Evolutionary conservation across 35 echinoderm and acorn worm genomes (phyloP).

Genomic region (Amphiura filiformis): DNA sequence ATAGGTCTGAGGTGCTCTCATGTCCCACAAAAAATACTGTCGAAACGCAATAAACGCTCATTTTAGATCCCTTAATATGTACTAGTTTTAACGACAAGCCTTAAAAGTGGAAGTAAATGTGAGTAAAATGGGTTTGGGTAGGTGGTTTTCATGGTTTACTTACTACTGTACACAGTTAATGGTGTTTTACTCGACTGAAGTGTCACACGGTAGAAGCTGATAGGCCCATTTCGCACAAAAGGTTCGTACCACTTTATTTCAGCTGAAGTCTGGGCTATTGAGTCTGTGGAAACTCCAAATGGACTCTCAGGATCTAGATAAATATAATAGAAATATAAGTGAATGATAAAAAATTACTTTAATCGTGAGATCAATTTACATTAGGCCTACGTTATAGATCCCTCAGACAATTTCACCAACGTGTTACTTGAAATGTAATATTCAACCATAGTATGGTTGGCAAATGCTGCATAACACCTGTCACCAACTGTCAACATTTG

Average conservation of each 20-base stretch:
- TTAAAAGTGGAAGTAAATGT: no score
- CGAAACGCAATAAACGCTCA: no score
- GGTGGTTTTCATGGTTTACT: no score
- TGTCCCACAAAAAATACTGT: no score
- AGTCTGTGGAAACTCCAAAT: neutral
- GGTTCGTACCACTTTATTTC: neutral
- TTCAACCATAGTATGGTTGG: neutral
- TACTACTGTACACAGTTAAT: no score
- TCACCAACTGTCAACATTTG: no score
- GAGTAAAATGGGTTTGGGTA: no score
- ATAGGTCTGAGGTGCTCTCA: no score
- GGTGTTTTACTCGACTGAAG: no score
- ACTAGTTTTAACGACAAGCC: no score
- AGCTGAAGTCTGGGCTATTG: neutral
- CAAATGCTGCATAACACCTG: neutral
- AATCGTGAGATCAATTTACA: neutral
- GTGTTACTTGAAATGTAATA: neutral
- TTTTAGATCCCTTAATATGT: no score
- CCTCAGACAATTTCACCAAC: neutral
- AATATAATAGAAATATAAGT: neutral
- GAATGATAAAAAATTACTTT: neutral
- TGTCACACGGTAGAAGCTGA: neutral
- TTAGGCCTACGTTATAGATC: neutral
- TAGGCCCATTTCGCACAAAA: neutral
- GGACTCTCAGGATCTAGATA: neutral